Percentiles rank a stretch among this genome's conserved stretches.
phyloP scores from a whole-genome alignment of 2,113 vertebrate species.

The Datnioides undecimradiatus region DNA sequence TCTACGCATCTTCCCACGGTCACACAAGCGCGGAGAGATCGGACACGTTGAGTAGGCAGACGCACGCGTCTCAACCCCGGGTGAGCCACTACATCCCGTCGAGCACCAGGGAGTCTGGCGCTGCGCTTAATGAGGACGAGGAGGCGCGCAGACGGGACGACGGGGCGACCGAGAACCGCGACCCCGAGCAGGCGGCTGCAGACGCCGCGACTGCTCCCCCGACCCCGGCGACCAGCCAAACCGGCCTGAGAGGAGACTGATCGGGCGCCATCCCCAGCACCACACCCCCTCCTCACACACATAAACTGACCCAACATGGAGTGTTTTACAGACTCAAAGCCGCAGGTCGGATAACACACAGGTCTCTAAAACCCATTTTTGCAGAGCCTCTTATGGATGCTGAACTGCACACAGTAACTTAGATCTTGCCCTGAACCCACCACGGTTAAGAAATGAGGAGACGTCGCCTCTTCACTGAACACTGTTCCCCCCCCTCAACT shows the following conservation, averaged over 20 bases:
- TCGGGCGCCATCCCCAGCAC: conserved; percentile 22
- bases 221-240: conserved; percentile 22
- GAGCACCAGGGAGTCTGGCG: conserved; percentile 7
- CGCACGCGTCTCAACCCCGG: conserved; percentile 15
- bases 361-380: conserved; percentile 39
- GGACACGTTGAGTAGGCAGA: conserved; percentile 38
- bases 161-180: conserved; percentile 29
- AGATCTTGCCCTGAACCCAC: conserved; percentile 30
- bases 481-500: conserved; percentile 54
- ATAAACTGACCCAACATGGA: conserved; percentile 45
- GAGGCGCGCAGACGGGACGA: conserved; percentile 33
- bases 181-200: conserved; percentile 37
- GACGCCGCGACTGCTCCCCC: conserved; percentile 50
- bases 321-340: conserved; percentile 67
- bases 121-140: background rate
- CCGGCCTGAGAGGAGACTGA: conserved; percentile 60
- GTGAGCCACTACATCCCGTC: conserved; percentile 23
- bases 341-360: conserved; percentile 76
- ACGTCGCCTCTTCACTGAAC: conserved; percentile 49
- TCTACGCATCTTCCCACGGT: conserved; percentile 60
- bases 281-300: background rate
- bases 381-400: conserved; percentile 61
- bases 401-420: conserved; percentile 60
- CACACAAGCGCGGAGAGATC: conserved; percentile 54
- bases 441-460: conserved; percentile 35